Conservation (phyloP, 2,888 invertebrate genomes). For the Xestia c-nigrum region DNA sequence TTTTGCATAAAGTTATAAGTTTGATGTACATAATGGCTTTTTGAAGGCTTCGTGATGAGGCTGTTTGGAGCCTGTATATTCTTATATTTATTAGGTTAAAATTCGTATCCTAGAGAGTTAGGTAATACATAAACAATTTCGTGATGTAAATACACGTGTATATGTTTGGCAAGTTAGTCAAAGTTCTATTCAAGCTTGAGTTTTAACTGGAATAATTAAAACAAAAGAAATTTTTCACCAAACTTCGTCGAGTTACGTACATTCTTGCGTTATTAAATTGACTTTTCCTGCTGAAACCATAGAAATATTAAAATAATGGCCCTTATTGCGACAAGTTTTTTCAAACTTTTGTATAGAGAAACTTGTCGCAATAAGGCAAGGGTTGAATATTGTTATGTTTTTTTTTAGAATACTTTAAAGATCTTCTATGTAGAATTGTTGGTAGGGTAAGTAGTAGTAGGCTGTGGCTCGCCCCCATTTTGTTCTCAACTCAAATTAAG, state of each 20-base stretch:
- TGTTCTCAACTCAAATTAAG: constrained; percentile 31
- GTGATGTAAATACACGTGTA: neutral
- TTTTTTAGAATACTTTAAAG: constrained; percentile 9
- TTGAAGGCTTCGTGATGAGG: too few relatives aligned
- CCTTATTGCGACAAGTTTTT: neutral
- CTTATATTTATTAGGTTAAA: too few relatives aligned
- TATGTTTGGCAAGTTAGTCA: neutral
- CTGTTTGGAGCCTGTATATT: too few relatives aligned
- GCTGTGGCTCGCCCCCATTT: constrained; percentile 9
- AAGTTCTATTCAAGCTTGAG: neutral
- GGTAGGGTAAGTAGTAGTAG: constrained; percentile 37
- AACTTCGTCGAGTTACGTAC: neutral
- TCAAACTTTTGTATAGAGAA: neutral
- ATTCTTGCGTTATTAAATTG: neutral
- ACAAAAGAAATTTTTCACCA: neutral
- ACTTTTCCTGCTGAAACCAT: constrained; percentile 13
- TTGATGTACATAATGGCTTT: too few relatives aligned
- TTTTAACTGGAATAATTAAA: neutral
- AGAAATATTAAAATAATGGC: neutral
- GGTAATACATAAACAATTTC: neutral
- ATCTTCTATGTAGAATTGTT: constrained; percentile 25
- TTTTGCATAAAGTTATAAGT: too few relatives aligned
- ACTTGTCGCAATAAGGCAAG: constrained; percentile 5
- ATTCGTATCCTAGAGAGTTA: neutral
- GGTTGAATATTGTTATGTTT: constrained; percentile 7